Base-by-base conservation (phyloP, 1,140 invertebrate species). In the Achroia grisella region DNA sequence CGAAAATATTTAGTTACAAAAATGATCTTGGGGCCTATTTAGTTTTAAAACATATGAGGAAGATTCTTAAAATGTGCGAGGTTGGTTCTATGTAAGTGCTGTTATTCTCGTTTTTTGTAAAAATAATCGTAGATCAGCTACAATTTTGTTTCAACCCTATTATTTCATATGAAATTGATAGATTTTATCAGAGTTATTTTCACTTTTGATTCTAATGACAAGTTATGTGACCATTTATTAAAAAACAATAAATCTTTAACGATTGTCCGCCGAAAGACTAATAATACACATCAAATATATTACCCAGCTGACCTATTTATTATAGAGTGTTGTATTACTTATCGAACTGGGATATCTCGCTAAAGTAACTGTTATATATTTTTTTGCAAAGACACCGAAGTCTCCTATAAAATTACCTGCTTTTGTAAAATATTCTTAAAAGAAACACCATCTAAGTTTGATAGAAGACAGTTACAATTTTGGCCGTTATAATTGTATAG, bases 401-500 rank as follows among this genome's bases (percentile, higher is more conserved):
- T 62, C 62, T 57, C 41, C 52, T 66, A 71, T 73, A 81, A 79
- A 74, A 75, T 80, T 81, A 82, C 80, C 77, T 84, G 80, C 80
- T 75, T 81, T 81, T 84, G 71, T 71, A 48, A 62, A 46, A 54
- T 72, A 62, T 68, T 66, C 52, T 58, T 71, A 50, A 61, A 61
- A 62, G 65, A 62, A 68, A 62, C 62, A 71, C 64, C 52, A 45
- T 73, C 60, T 61, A 58, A 73, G 63, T 78, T 77, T 77, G 71
- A 79, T 61, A 63, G 66, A 65, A 71, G 80, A 85, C 76, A 81
- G 76, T 85, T 85, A 85, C 81, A 75, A 74, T 82, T 81, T 82
- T 45, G 76, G 75, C 81, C 81, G 81, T 85, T 85, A 82, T 85
- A 82, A 85, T 85, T 85, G 73, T 85, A 85, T 82, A 82, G 71